Conservation (phyloP, 2,113 vertebrate genomes). For the Sphaerodactylus townsendi region DNA sequence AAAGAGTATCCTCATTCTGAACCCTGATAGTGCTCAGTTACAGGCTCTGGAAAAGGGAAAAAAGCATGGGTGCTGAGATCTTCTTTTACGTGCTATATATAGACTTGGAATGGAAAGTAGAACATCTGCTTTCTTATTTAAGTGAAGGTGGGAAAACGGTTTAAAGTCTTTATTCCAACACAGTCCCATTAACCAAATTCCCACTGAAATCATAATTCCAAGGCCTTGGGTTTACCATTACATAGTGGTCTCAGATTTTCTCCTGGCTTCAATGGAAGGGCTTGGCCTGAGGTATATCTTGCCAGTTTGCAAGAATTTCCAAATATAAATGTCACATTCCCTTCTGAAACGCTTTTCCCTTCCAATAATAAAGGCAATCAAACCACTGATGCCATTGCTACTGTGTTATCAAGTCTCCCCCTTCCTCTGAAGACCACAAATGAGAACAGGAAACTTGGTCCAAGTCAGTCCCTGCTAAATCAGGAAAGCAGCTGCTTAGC, state of each 20-base stretch:
- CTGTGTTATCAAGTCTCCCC: constrained; percentile 15
- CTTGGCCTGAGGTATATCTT: constrained; percentile 25
- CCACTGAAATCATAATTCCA: background rate
- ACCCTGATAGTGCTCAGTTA: background rate
- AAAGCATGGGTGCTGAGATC: background rate
- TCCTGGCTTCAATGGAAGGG: constrained; percentile 8
- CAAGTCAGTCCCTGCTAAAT: background rate
- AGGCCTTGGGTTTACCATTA: background rate
- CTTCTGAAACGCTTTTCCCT: constrained; percentile 36
- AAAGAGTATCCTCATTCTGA: background rate
- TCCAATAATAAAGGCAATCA: constrained; percentile 14
- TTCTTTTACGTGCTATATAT: background rate
- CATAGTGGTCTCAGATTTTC: constrained; percentile 9
- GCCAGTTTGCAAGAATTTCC: constrained; percentile 44
- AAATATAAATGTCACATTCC: constrained; percentile 9
- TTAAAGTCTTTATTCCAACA: constrained; percentile 2
- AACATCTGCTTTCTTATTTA: constrained; percentile 30
- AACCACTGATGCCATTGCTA: constrained; percentile 29
- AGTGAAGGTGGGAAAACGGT: background rate
- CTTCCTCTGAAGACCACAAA: background rate
- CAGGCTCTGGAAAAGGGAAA: constrained; percentile 1
- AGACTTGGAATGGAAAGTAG: constrained; percentile 17
- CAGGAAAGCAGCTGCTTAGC: background rate
- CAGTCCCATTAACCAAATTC: constrained; percentile 10
- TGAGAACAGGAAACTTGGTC: background rate